Conservation (phyloP, 2,888 invertebrate genomes). For the Acleris literana region DNA sequence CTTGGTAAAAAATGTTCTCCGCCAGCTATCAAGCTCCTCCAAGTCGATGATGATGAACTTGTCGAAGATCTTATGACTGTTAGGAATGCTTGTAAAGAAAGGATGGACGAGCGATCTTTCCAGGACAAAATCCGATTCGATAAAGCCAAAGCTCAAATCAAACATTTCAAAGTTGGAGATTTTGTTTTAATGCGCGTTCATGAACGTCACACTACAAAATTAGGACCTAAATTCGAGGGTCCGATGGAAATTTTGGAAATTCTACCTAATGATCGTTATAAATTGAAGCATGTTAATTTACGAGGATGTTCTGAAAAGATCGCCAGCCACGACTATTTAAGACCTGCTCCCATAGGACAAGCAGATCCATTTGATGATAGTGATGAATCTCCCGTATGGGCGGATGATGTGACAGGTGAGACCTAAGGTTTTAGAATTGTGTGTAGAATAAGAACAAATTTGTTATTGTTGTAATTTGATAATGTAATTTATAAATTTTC, state of each 20-base stretch:
- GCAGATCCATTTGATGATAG: constrained; percentile 6
- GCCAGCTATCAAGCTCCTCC: too few species aligned
- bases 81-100: constrained; percentile 4
- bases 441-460: too few species aligned
- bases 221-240: constrained; percentile 29
- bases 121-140: constrained; percentile 34
- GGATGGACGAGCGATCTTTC: constrained; percentile 29
- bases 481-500: too few species aligned
- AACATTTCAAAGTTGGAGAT: constrained; percentile 33
- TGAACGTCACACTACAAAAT: constrained; percentile 18
- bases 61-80: constrained; percentile 5
- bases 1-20: too few species aligned
- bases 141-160: constrained; percentile 28
- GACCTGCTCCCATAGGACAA: constrained; percentile 19
- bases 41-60: constrained; percentile 30
- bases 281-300: too few species aligned
- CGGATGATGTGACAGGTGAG: too few species aligned
- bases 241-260: too few species aligned
- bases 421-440: too few species aligned
- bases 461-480: too few species aligned
- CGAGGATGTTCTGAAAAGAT: too few species aligned
- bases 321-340: neutral
- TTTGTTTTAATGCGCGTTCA: constrained; percentile 36
- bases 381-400: constrained; percentile 9
- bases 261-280: too few species aligned